These are phyloP conservation scores for Plusia festucae DNA, from an alignment of 2,888 invertebrate genomes.

Conservation along the genomic window DNA sequence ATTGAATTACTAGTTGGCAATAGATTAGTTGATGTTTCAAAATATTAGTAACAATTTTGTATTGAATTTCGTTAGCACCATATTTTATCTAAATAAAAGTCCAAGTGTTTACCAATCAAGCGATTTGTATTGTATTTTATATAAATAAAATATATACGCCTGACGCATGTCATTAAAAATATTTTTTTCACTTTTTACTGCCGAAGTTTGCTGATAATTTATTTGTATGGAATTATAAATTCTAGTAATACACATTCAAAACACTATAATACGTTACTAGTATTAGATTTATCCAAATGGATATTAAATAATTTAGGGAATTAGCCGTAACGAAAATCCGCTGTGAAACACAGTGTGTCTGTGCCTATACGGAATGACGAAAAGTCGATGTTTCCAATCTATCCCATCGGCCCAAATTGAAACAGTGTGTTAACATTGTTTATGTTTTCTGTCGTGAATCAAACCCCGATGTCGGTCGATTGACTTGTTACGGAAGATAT, in stretches of 20 bases:
- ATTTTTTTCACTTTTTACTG: not conserved
- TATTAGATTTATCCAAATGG: too few species aligned
- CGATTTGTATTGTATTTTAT: too few species aligned
- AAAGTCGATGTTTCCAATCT: slow-evolving; percentile 38
- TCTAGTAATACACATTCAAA: slow-evolving; percentile 18
- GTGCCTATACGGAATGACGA: slow-evolving; percentile 23
- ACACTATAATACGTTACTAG: too few species aligned
- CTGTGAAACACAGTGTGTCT: slow-evolving; percentile 22
- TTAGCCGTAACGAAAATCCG: too few species aligned
- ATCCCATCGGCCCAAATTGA: slow-evolving; percentile 47
- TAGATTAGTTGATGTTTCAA: not conserved
- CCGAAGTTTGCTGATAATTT: slow-evolving; percentile 9
- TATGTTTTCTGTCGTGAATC: slow-evolving; percentile 47
- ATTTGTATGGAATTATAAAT: slow-evolving; percentile 32
- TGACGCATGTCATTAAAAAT: too few species aligned
- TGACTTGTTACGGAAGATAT: slow-evolving; percentile 57
- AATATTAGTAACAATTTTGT: not conserved
- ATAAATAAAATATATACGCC: too few species aligned
- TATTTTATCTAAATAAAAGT: too few species aligned
- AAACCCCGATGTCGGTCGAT: slow-evolving; percentile 48
- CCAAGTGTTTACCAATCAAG: too few species aligned
- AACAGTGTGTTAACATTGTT: slow-evolving; percentile 43
- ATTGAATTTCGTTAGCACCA: too few species aligned
- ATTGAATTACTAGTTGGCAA: not conserved
- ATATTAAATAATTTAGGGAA: too few species aligned